Evolutionary conservation across 2,797 vertebrate genomes (phyloP).

Genomic region (Micropoecilia bifurca): DNA sequence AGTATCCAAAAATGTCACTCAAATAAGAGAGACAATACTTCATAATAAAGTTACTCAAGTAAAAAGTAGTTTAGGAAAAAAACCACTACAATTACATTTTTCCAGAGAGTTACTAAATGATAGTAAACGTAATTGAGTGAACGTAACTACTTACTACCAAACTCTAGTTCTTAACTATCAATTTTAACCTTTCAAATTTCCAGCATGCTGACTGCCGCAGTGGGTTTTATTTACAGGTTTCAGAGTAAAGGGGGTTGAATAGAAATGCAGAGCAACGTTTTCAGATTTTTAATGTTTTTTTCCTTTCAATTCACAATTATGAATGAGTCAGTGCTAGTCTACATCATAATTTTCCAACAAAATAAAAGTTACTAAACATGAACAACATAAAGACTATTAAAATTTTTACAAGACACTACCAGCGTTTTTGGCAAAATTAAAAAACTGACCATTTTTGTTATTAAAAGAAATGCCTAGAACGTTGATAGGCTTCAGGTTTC

Average conservation of each 20-base stretch:
- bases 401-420: background rate
- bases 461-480: background rate
- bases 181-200: background rate
- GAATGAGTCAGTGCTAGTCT: background rate
- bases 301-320: background rate
- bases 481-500: background rate
- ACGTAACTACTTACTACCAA: background rate
- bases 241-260: background rate
- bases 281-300: background rate
- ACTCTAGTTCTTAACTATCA: background rate
- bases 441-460: background rate
- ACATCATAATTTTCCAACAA: background rate
- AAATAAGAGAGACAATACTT: too few relatives aligned
- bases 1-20: too few relatives aligned
- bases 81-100: too few relatives aligned
- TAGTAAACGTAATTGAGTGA: too few relatives aligned
- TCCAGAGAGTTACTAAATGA: too few relatives aligned
- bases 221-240: background rate
- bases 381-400: background rate
- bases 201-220: background rate
- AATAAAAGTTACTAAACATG: constrained; percentile 1
- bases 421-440: background rate
- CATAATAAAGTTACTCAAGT: too few relatives aligned
- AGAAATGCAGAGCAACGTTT: background rate
- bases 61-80: too few relatives aligned